A percentile compares a stretch with the other conserved stretches of the same genome.
These are phyloP conservation scores for Spisula subtruncata DNA, from an alignment of 2,888 invertebrate genomes.

Conservation along the genomic window DNA sequence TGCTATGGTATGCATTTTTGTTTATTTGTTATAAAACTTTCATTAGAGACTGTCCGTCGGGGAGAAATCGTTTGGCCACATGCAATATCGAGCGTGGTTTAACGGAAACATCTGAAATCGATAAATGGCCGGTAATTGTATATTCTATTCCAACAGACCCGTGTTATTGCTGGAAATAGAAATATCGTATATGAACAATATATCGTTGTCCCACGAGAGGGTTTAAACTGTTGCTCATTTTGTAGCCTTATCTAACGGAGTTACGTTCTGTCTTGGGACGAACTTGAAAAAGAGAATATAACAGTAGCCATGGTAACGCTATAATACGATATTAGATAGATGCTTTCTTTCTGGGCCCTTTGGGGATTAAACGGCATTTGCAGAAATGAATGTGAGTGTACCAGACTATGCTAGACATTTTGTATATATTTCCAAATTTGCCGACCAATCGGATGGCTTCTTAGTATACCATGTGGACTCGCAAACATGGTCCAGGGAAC, in stretches of 20 bases:
- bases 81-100: conserved; percentile 28
- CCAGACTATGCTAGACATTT: conserved; percentile 6
- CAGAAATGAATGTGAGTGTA: background rate
- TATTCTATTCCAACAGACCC: conserved; percentile 40
- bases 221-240: conserved; percentile 69
- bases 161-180: conserved; percentile 45
- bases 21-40: conserved; percentile 2
- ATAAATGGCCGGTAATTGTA: conserved; percentile 57
- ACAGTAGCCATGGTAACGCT: conserved; percentile 58
- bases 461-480: background rate
- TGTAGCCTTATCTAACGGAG: conserved; percentile 64
- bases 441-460: background rate
- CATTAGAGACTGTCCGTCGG: background rate
- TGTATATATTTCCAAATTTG: background rate
- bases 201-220: conserved; percentile 56
- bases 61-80: background rate
- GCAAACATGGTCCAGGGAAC: background rate
- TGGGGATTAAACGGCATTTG: background rate
- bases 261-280: conserved; percentile 63
- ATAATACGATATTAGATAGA: conserved; percentile 52
- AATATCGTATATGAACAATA: conserved; percentile 46
- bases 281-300: conserved; percentile 54
- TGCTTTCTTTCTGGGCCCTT: conserved; percentile 3
- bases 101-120: conserved; percentile 45
- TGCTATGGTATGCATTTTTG: background rate